Conservation (phyloP, 2,113 vertebrate genomes). For the Ageneiosus marmoratus region DNA sequence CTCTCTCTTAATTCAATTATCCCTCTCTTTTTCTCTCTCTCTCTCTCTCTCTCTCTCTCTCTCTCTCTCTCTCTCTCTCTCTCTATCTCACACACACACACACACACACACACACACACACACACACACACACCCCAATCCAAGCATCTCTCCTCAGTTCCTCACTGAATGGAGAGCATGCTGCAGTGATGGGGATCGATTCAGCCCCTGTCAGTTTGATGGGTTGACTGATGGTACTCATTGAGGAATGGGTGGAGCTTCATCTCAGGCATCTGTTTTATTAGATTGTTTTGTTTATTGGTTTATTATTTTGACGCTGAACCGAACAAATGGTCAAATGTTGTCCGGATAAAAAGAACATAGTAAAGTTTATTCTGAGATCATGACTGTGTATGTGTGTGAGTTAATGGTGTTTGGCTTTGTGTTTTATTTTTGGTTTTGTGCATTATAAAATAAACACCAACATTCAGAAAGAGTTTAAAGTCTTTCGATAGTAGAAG, state of each 20-base stretch:
- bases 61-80: too few species aligned
- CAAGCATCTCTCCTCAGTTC: background rate
- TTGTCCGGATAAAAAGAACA: background rate
- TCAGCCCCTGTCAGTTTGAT: background rate
- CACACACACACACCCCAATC: background rate
- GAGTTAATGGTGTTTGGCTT: background rate
- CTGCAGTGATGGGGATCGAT: background rate
- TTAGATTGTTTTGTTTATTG: background rate
- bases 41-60: too few species aligned
- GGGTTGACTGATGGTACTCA: slow-evolving; percentile 19
- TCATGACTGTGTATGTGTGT: background rate
- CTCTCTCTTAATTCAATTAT: too few species aligned
- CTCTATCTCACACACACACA: background rate
- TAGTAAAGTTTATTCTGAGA: slow-evolving; percentile 28
- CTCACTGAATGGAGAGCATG: background rate
- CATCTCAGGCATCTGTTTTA: slow-evolving; percentile 17
- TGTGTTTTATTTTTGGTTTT: background rate
- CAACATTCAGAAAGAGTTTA: background rate
- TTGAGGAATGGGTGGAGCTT: background rate
- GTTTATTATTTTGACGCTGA: slow-evolving; percentile 13
- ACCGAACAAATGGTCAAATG: slow-evolving; percentile 19
- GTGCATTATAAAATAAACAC: background rate
- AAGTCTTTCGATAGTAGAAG: background rate
- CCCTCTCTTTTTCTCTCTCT: too few species aligned
- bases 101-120: too few species aligned